Base-by-base conservation (phyloP, 37 sponge, comb jelly and placozoan species). In the Amphimedon queenslandica region DNA sequence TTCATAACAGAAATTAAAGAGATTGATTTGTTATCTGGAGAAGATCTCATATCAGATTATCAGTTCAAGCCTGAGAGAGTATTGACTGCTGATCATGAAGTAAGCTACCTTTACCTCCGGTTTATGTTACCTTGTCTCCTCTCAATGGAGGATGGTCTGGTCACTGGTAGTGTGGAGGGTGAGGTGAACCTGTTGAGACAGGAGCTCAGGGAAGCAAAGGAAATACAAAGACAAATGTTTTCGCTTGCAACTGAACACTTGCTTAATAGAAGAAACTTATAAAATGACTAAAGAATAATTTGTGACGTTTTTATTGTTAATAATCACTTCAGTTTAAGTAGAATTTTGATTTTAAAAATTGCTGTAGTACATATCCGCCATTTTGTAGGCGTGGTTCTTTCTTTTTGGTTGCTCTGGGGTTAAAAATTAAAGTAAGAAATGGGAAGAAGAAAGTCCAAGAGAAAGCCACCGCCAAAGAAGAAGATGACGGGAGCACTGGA, bases 381-480 rank as follows among this genome's bases (percentile, higher is more conserved):
- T n/a, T n/a, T n/a, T n/a, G n/a, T n/a, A n/a, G n/a, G n/a, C n/a
- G n/a, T n/a, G n/a, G n/a, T n/a, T n/a, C n/a, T n/a, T n/a, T n/a
- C n/a, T n/a, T n/a, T n/a, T 6, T 16, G 63, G 31, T 4, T 32
- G 63, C 5, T 32, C 31, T 60, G 13, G 8, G n/a, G n/a, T n/a
- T n/a, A n/a, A n/a, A n/a, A 31, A 36, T 8, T 39, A 70, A 2
- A 25, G 42, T 70, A 4, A 40, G 18, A 33, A 41, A 98, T 98
- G 99, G 99, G 99, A 18, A 72, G 93, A 66, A 81, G 95, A 64
- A 94, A 92, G 55, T 86, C 93, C 13, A 98, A 94, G 78, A 80
- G 99, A 37, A 98, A 98, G 81, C 88, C 99, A 21, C 96, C 96
- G 11, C 90, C 96, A 2, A 98, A 94, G 90, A 94, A 92, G 82